Base-by-base conservation (phyloP, 2,113 vertebrate species). In the Silurus asotus region DNA sequence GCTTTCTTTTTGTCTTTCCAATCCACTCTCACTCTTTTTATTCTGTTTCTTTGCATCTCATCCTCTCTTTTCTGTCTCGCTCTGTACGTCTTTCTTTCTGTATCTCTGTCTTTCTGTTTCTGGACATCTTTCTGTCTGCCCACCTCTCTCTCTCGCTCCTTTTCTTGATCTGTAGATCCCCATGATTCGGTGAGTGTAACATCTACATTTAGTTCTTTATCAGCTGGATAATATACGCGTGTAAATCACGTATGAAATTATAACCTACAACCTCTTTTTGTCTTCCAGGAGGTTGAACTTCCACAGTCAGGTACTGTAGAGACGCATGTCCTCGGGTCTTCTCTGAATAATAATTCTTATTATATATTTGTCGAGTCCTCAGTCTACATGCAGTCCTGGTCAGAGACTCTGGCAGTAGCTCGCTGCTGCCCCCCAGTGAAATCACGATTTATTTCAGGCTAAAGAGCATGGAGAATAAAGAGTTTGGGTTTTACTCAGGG, bases 351-450 rank as follows among this genome's bases (percentile, higher is more conserved):
- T 59, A 81, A 20, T 53, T 62, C 64, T 64, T 84, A 72, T 87
- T 23, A 82, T 82, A 79, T 11, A 82, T 87, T 62, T 51, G 72
- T 80, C 58, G 48, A 25, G 37, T 49, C 15, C 56, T 75, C 13
- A 15, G 37, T 7, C 0, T 49, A 37, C 82, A 67, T 17, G 62
- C 59, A 49, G 9, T 5, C 62, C 17, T 11, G 67, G 14, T 79
- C 67, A 10, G 14, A 82, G 69, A 69, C 19, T 11, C 65, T 25
- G 3, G 61, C 61, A 5, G 82, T 48, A 64, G 93, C 86, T 86
- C 89, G 92, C 88, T 94, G 84, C 90, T 94, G 91, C 93, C 94
- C 93, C 91, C 94, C 94, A 88, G 92, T 94, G 94, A 90, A 6
- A 17, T 15, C 4, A 19, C 4, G 8, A 37, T 23, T 59, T 6